Evolutionary conservation across 2,888 invertebrate genomes (phyloP), one percentile per base, ranked within the genome.

Genomic region (Nymphalis urticae): DNA sequence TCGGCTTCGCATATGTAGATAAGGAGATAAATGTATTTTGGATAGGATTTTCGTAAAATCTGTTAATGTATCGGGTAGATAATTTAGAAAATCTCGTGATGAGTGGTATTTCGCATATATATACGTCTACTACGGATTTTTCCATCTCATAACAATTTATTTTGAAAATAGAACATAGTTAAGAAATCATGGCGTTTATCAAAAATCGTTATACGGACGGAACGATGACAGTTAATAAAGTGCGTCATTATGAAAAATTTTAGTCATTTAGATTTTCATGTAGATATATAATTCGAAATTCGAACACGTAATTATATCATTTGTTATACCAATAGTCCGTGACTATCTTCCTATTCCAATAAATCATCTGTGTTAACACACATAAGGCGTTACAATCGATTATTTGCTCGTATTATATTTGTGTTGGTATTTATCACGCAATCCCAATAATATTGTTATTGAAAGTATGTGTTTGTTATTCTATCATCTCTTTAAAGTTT

Each of bases 271-370:
- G 16, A 17, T 27, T 27, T 54, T 27, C 24, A 27, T 27, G 16
- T 17, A 54, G 54, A 54, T 27, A 32, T 6, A 32, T 32, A 19
- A 27, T 13, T 54, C 9, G 3, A 27, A 27, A 13, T 27, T 54
- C 17, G 50, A 19, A 27, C 24, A 27, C 17, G 24, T 54, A 16
- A 17, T 27, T 24, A 27, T 54, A n/a, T 21, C n/a, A 32, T 27
- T n/a, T 56, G 3, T 56, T 56, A n/a, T 32, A 17, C 56, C 32
- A 56, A 56, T 56, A 36, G 32, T n/a, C 36, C 56, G 56, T 56
- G 32, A 56, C 56, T 56, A n/a, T 50, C 56, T 56, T 56, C 56
- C 56, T 32, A 36, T n/a, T n/a, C n/a, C 8, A 32, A n/a, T 56
- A 32, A 56, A 56, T 32, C n/a, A 36, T n/a, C 17, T 16, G 9